Evolutionary conservation across 1,140 invertebrate species (phyloP), one percentile per base, ranked within the genome.

Genomic region (Euura lappo): DNA sequence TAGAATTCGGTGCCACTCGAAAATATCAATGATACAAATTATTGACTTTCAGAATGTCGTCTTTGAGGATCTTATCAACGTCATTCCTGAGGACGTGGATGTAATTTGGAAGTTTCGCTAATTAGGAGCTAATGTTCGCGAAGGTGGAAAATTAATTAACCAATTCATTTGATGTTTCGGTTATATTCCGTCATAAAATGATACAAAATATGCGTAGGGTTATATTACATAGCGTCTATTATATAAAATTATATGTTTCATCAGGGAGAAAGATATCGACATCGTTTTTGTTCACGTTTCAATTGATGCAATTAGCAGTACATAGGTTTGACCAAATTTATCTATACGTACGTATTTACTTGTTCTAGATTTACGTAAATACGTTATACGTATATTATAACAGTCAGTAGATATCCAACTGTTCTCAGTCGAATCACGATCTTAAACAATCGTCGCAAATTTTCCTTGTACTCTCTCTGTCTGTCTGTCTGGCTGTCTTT

Each of bases 401-500:
- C 28, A 28, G 28, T 28, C n/a, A 60, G 51, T 60, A 60, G 51
- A 5, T 60, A 60, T n/a, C 8, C 8, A 60, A 5, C n/a, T n/a
- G 51, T 10, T n/a, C 8, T n/a, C 4, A 60, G 8, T 60, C 51
- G 51, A 60, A 10, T n/a, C 3, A 8, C 13, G 6, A n/a, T n/a
- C 3, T 3, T 60, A 60, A 60, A 60, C 13, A 60, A 6, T 60
- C 13, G 51, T 11, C 51, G 8, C 3, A 5, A 6, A 60, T n/a
- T 8, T 6, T 60, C 13, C 51, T 45, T 43, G 47, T 3, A 45
- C 8, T 45, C 13, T 67, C 2, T 72, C n/a, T 42, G 43, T 66
- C 13, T 45, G 5, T 44, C 13, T 69, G 8, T 46, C 43, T 69
- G 7, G 69, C 46, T 72, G 43, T 70, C 68, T 72, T 44, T 5